Percentiles rank a stretch among this genome's conserved stretches.
These are phyloP conservation scores for Hoplodrina ambigua DNA, from an alignment of 2,888 invertebrate species.

Conservation along the genomic window DNA sequence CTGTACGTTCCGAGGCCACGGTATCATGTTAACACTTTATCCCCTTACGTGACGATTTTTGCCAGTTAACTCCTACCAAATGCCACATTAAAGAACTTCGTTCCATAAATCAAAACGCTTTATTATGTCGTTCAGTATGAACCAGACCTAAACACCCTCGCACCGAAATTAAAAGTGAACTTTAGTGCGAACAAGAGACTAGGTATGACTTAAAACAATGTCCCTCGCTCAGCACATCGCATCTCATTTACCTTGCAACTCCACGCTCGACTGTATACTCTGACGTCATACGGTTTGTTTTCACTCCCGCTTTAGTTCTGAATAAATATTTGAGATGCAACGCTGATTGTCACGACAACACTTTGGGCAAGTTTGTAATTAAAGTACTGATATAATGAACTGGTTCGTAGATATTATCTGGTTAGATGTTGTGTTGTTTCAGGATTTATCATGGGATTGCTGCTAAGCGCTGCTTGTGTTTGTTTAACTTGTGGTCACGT, in stretches of 20 bases:
- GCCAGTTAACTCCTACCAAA: too few species aligned
- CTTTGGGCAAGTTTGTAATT: conserved; percentile 66
- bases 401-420: conserved; percentile 41
- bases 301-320: conserved; percentile 66
- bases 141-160: conserved; percentile 63
- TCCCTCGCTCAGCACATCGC: conserved; percentile 72
- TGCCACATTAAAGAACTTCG: too few species aligned
- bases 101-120: background rate
- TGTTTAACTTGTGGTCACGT: background rate
- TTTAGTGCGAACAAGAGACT: conserved; percentile 75
- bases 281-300: conserved; percentile 61
- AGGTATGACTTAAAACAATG: conserved; percentile 82
- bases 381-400: conserved; percentile 63
- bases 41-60: too few species aligned
- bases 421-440: conserved; percentile 36
- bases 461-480: conserved; percentile 27
- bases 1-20: too few species aligned
- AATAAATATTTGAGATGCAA: conserved; percentile 68
- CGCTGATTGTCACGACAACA: conserved; percentile 63
- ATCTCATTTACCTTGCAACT: conserved; percentile 79
- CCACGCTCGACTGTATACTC: conserved; percentile 56
- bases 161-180: conserved; percentile 84
- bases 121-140: conserved; percentile 45
- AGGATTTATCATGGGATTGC: conserved; percentile 39
- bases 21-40: too few species aligned